These are phyloP conservation scores for Alosa alosa DNA, from an alignment of 2,113 vertebrate genomes.

Conservation along the genomic window DNA sequence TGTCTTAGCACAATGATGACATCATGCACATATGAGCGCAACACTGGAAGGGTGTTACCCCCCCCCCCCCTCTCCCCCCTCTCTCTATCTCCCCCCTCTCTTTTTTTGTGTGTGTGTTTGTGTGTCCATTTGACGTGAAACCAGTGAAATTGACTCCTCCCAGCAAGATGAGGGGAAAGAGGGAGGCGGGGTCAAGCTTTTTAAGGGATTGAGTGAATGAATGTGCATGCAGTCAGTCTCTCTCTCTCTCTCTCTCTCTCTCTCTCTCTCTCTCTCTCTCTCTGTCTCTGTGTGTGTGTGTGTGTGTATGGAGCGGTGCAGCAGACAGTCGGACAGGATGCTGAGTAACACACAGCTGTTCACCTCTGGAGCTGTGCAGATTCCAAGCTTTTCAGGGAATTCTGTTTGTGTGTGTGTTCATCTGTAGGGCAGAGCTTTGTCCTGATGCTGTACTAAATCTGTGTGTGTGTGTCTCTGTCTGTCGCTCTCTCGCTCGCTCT, in stretches of 20 bases:
- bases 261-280: no score
- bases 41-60: neutral
- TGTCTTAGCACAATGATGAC: neutral
- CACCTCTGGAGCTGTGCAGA: no score
- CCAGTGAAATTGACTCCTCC: neutral
- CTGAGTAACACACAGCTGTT: no score
- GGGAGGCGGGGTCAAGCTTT: neutral
- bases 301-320: neutral
- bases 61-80: no score
- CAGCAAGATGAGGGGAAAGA: neutral
- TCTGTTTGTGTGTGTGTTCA: neutral
- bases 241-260: no score
- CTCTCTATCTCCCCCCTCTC: neutral
- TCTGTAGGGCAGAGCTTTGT: neutral
- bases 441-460: neutral
- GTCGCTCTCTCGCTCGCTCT: neutral
- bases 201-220: neutral
- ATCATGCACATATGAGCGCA: neutral
- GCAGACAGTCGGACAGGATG: no score
- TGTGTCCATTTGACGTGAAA: conserved; percentile 11
- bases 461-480: neutral
- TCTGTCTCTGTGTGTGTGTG: neutral
- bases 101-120: conserved; percentile 9
- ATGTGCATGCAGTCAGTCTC: no score
- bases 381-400: neutral